Evolutionary conservation across 2,113 vertebrate species (phyloP), one percentile per base, ranked within the genome.

Genomic region (Oncorhynchus mykiss): DNA sequence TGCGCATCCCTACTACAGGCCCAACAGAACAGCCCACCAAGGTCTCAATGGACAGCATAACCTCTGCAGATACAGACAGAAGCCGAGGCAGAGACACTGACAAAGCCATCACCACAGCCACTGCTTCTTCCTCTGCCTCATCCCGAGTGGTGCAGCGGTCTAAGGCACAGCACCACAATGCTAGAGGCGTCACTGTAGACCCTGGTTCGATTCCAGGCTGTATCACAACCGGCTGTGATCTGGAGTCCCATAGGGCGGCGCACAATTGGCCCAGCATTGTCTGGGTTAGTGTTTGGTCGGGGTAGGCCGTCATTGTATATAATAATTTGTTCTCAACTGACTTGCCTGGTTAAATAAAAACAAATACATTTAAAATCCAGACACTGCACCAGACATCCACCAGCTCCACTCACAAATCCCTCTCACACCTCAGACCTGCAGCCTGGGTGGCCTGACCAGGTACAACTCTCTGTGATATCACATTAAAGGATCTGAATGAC

Each of bases 381-480:
- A 20, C 67, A 14, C 25, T 2, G 29, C 67, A 4, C 5, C 24
- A 64, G 60, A n/a, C 60, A 24, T 27, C 59, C 25, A 5, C 22
- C 72, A 39, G 57, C 20, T 62, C 22, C 64, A 75, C 27, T 68
- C 34, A 66, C 39, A 65, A 65, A n/a, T 45, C 62, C 22, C 62
- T 49, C 34, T 20, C 12, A 48, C 70, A 74, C 68, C 60, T 83
- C 74, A 45, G 31, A 76, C 74, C 80, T 73, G 72, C 82, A 78
- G n/a, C 59, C 13, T 5, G 5, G 16, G 51, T 51, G 75, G 24
- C 39, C 68, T 5, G 70, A 80, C 79, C 85, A 84, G 75, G 85
- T 86, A 84, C 79, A 84, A 70, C 74, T 71, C 51, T 76, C 83
- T 89, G 75, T 86, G 85, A 85, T 89, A 84, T 81, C 74, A 85